Percentiles rank a stretch among this genome's conserved stretches.
Evolutionary conservation across 2,888 invertebrate genomes (phyloP).

Genomic region (Synergus laeviventris): DNA sequence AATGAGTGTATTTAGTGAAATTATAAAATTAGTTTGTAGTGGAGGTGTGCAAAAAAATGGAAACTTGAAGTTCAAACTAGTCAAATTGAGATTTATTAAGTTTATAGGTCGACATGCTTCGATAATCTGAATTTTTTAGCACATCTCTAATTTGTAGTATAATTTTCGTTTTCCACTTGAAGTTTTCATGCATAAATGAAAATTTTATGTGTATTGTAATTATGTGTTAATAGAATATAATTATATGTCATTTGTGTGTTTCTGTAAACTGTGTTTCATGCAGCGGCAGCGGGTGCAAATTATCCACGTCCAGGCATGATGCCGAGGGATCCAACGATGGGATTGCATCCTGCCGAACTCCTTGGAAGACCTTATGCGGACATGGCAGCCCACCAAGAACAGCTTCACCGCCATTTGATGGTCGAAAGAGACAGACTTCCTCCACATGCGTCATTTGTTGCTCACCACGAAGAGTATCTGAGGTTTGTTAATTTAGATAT

Average conservation of each 20-base stretch:
- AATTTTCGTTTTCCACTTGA: not conserved
- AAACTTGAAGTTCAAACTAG: too few species aligned
- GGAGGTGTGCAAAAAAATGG: too few species aligned
- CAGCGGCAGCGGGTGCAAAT: constrained; percentile 78
- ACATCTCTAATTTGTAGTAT: not conserved
- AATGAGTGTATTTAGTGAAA: not conserved
- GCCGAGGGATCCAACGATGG: constrained; percentile 80
- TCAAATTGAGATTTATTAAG: too few species aligned
- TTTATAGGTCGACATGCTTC: too few species aligned
- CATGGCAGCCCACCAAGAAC: constrained; percentile 88
- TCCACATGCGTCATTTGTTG: constrained; percentile 80
- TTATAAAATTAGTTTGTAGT: not conserved
- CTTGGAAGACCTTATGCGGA: constrained; percentile 89
- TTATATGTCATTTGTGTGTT: constrained; percentile 25
- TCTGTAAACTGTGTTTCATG: constrained; percentile 44
- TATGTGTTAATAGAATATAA: constrained; percentile 13
- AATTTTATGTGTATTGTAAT: not conserved
- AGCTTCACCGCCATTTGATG: constrained; percentile 89
- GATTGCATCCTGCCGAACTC: constrained; percentile 86
- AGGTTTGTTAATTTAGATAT: constrained; percentile 76
- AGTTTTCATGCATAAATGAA: not conserved
- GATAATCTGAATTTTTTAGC: too few species aligned
- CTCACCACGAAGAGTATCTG: constrained; percentile 83
- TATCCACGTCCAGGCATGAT: constrained; percentile 81
- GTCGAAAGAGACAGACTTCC: constrained; percentile 88